A percentile compares a stretch with the other conserved stretches of the same genome.
These are phyloP conservation scores for Cinara cedri DNA, from an alignment of 2,888 invertebrate species.

Conservation along the genomic window DNA sequence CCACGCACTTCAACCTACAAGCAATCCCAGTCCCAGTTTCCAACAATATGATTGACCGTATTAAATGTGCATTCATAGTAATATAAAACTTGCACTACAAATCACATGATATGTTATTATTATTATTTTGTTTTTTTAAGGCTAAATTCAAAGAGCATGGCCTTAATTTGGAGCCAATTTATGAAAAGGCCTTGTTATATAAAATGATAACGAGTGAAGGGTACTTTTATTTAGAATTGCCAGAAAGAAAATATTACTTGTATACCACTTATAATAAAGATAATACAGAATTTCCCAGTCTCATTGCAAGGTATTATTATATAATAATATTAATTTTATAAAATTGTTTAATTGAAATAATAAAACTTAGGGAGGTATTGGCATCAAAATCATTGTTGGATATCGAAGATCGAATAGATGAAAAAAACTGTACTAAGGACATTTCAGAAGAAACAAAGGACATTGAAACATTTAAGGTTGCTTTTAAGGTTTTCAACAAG, in stretches of 20 bases:
- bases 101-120: not conserved
- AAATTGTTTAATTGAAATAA: too few species aligned
- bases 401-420: too few species aligned
- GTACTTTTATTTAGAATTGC: slow-evolving; percentile 42
- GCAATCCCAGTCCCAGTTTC: too few species aligned
- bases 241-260: slow-evolving; percentile 31
- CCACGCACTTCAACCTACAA: too few species aligned
- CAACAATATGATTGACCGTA: slow-evolving; percentile 68
- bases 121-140: not conserved
- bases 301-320: too few species aligned
- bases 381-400: too few species aligned
- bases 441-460: slow-evolving; percentile 76
- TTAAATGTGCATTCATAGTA: slow-evolving; percentile 77
- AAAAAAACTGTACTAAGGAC: slow-evolving; percentile 84
- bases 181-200: not conserved
- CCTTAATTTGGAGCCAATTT: slow-evolving; percentile 28
- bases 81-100: slow-evolving; percentile 10
- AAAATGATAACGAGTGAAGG: slow-evolving; percentile 17
- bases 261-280: not conserved
- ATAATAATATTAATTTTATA: too few species aligned
- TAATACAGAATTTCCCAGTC: too few species aligned
- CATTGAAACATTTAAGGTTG: slow-evolving; percentile 75
- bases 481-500: slow-evolving; percentile 73
- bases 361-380: too few species aligned
- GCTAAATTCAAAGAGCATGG: slow-evolving; percentile 28